phyloP scores from a whole-genome alignment of 2,888 invertebrate species.

The Acanthococcus lagerstroemiae region DNA sequence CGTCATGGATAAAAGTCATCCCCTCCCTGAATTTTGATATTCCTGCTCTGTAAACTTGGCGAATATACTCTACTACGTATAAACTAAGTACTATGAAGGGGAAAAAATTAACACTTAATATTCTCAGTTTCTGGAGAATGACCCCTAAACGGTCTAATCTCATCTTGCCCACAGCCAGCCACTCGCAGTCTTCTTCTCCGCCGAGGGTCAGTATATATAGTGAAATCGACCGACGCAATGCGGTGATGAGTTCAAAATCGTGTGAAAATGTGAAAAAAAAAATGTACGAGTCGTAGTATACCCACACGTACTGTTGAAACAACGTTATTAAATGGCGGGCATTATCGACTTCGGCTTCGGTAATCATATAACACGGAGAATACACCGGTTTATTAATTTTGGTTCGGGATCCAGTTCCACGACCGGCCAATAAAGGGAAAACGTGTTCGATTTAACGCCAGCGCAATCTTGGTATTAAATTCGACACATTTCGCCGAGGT shows the following conservation, averaged over 20 bases:
- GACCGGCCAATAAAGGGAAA: conserved; percentile 11
- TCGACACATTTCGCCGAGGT: conserved; percentile 19
- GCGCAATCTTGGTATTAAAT: conserved; percentile 14
- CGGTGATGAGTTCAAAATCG: conserved; percentile 16
- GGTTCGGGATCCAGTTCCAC: conserved; percentile 15
- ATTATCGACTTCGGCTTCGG: conserved; percentile 15
- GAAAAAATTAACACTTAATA: too few species aligned
- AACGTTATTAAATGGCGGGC: conserved; percentile 19
- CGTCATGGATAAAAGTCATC: too few species aligned
- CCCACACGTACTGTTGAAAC: conserved; percentile 11
- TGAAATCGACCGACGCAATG: too few species aligned
- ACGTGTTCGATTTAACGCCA: conserved; percentile 19
- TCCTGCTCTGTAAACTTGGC: too few species aligned
- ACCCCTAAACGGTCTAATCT: too few species aligned
- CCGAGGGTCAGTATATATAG: too few species aligned
- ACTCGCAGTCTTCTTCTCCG: too few species aligned
- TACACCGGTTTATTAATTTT: conserved; percentile 21
- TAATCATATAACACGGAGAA: conserved; percentile 13
- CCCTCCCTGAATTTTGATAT: too few species aligned
- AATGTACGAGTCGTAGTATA: not conserved
- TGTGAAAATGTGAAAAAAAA: conserved; percentile 13
- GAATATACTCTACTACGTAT: too few species aligned
- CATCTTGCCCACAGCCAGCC: too few species aligned
- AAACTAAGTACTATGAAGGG: too few species aligned
- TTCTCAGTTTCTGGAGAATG: too few species aligned